Base-by-base conservation (phyloP, 2,797 vertebrate genomes). In the Catharus ustulatus region DNA sequence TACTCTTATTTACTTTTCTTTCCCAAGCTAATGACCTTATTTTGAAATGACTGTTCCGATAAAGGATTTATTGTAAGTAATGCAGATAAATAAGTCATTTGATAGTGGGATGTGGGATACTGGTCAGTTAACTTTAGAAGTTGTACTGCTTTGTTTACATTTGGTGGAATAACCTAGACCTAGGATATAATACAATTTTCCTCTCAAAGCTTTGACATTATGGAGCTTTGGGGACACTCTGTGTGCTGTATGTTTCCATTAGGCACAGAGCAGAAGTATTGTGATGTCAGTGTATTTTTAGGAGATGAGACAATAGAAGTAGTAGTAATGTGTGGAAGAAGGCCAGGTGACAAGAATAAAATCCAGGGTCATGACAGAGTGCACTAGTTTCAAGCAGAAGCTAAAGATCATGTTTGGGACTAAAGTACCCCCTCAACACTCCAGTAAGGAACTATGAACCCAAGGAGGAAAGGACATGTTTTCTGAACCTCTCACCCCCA, bases 261-360 rank as follows among this genome's bases (percentile, higher is more conserved):
- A 87, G 52, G 48, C 48, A 55, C 34, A 77, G 18, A 81, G 15
- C 42, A 84, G n/a, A 46, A 51, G 22, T 43, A 40, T 76, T 69
- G 69, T 49, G 58, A 45, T 93, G 30, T 63, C 13, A 36, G 26
- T 36, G 42, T 90, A 67, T 71, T 85, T 95, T 91, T 83, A 84
- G 87, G 75, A 61, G 64, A 84, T 55, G 90, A 94, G 87, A 73
- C 93, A 92, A 71, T 49, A 90, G 88, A 80, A 86, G 54, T 84
- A 90, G 51, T 61, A 87, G 24, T 30, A 80, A 67, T 48, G 42
- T 94, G 42, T 90, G 61, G 68, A 94, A 86, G 92, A 89, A 92
- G 87, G 67, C 76, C 79, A 93, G 87, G 81, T 94, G 81, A 84
- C 83, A 96, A 94, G 91, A 89, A 74, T 68, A 93, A 24, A 79